phyloP scores from a whole-genome alignment of 1,140 invertebrate genomes.

The Drosophila mayri region DNA sequence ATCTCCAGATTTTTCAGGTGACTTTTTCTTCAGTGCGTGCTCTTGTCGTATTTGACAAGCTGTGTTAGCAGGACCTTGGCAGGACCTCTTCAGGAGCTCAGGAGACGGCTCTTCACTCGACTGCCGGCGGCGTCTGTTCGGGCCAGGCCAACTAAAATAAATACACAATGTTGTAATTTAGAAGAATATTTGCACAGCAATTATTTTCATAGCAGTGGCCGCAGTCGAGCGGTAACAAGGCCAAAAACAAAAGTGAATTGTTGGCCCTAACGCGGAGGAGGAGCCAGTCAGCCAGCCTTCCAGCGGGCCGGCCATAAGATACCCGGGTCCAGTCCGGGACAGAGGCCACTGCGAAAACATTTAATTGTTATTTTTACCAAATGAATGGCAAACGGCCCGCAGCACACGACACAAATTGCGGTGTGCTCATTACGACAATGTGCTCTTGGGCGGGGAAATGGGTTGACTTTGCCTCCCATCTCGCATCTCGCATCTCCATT shows the following conservation, averaged over 20 bases:
- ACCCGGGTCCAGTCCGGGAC: constrained; percentile 35
- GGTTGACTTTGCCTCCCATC: constrained; percentile 17
- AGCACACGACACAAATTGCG: constrained; percentile 80
- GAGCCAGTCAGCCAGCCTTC: background rate
- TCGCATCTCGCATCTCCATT: constrained; percentile 11
- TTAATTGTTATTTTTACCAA: constrained; percentile 84
- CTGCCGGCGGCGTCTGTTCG: constrained; percentile 32
- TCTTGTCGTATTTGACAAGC: constrained; percentile 16
- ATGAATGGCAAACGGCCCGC: constrained; percentile 81
- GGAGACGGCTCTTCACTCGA: constrained; percentile 36
- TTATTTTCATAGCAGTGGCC: constrained; percentile 70
- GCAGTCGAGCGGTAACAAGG: constrained; percentile 52
- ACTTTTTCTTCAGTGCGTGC: constrained; percentile 18
- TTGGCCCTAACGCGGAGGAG: constrained; percentile 48
- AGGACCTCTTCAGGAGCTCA: constrained; percentile 33
- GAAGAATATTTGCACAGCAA: constrained; percentile 77
- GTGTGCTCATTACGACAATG: constrained; percentile 80
- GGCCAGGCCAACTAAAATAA: constrained; percentile 71
- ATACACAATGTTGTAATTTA: constrained; percentile 76
- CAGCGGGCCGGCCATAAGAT: constrained; percentile 20
- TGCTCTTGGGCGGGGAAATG: constrained; percentile 30
- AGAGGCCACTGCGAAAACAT: constrained; percentile 79
- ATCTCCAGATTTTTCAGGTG: background rate
- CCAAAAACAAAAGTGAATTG: constrained; percentile 78
- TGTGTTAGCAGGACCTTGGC: constrained; percentile 44